Evolutionary conservation across 37 sponge, comb jelly and placozoan genomes (phyloP).

Genomic region (Hexactinellida sp.): DNA sequence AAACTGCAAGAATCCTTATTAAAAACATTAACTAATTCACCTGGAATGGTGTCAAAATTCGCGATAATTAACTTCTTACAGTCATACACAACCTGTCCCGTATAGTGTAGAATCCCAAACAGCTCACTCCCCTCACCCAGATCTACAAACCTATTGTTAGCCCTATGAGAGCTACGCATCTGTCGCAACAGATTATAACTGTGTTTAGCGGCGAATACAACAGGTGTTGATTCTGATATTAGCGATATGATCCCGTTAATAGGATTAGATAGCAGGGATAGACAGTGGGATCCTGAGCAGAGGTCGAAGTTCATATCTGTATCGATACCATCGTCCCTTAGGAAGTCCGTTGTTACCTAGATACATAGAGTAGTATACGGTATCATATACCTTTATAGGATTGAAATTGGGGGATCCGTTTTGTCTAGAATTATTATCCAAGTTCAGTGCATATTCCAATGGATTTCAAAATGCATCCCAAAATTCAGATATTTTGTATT

Average conservation of each 20-base stretch:
- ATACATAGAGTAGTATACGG: neutral
- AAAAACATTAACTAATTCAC: neutral
- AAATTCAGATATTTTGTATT: too few species aligned
- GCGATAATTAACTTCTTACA: neutral
- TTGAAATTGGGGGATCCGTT: too few species aligned
- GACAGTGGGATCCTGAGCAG: neutral
- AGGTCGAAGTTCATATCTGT: constrained; percentile 5
- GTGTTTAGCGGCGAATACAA: neutral
- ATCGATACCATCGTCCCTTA: neutral
- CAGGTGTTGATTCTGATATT: neutral
- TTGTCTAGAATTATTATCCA: too few species aligned
- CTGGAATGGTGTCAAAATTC: constrained; percentile 2
- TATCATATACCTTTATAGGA: too few species aligned
- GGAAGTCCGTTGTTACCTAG: neutral
- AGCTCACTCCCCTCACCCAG: neutral
- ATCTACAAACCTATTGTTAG: neutral
- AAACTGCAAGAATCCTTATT: neutral
- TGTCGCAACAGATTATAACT: neutral
- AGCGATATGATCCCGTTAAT: neutral
- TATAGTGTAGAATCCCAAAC: neutral
- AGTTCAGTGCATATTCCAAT: too few species aligned
- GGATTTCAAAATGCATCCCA: too few species aligned
- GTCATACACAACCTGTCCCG: constrained; percentile 14
- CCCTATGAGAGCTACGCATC: neutral
- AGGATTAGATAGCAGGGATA: neutral